Evolutionary conservation across 37 sponge, comb jelly and placozoan genomes (phyloP), one percentile per base, ranked within the genome.

Genomic region (Chondrosia reniformis): DNA sequence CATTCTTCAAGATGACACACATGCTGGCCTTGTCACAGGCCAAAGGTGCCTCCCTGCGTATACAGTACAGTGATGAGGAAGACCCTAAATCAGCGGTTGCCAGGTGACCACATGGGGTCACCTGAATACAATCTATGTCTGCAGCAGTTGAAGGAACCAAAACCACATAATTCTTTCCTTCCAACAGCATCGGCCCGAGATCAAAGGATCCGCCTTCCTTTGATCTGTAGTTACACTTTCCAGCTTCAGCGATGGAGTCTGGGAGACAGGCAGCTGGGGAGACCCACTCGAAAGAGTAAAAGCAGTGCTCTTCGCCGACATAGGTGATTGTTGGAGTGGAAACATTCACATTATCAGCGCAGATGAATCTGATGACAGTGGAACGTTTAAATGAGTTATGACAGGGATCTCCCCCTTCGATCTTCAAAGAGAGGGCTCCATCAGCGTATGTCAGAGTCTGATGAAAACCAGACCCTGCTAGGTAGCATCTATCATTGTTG

Each of bases 231-330:
- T 79, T 32, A 41, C 90, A 90, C 24, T 57, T 33, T 15, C 55
- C 61, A 10, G 37, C 78, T 0, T 67, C 77, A 2, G 79, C 57
- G 44, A 62, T 74, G 12, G 8, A 22, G 2, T 74, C 37, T 1
- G 76, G 30, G 0, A 67, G 42, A 63, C 90, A 90, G 15, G 90
- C 90, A 0, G 82, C 59, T 2, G 75, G 67, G 55, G 90, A 83
- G 19, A 85, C 67, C 90, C 90, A 90, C 77, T 85, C 83, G 75
- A 90, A 90, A 59, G 75, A 34, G 59, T 90, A 90, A 30, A 85
- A 67, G 43, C 90, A 90, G 46, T 85, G 61, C 31, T 85, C 86
- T 0, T 61, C 79, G 33, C 79, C 49, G 74, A 82, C 22, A 0
- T 62, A 46, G 46, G 45, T 79, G 7, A 75, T 56, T 39, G 59